These are phyloP conservation scores for Hippocampus mohnikei DNA, from an alignment of 2,113 vertebrate species.

Conservation along the genomic window DNA sequence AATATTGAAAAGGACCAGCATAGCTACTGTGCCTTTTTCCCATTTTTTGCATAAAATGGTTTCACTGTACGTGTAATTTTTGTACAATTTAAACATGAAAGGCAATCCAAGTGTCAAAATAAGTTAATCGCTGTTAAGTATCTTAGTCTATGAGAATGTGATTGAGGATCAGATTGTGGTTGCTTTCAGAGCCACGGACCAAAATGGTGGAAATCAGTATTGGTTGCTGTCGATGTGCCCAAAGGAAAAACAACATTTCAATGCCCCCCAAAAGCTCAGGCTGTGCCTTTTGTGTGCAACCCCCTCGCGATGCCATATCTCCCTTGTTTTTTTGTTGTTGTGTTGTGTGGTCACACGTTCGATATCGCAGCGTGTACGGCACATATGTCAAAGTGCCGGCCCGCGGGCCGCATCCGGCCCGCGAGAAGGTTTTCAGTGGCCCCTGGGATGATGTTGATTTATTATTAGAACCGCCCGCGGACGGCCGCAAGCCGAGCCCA, in stretches of 20 bases:
- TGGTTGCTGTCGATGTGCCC: slow-evolving; percentile 1
- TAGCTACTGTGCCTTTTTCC: too few relatives aligned
- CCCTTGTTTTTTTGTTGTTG: not conserved
- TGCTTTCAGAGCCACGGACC: not conserved
- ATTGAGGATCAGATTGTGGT: not conserved
- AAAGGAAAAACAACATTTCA: not conserved
- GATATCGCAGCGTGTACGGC: not conserved
- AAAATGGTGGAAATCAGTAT: not conserved
- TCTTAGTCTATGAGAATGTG: not conserved
- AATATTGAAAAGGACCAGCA: too few relatives aligned
- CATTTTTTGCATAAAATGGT: too few relatives aligned
- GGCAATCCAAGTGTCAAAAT: not conserved
- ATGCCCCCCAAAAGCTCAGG: not conserved
- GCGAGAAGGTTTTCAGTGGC: too few relatives aligned
- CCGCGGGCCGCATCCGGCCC: too few relatives aligned
- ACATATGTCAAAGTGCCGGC: too few relatives aligned
- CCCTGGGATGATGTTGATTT: too few relatives aligned
- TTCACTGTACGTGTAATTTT: not conserved
- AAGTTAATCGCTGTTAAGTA: not conserved
- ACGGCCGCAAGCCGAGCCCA: too few relatives aligned
- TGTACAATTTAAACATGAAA: too few relatives aligned
- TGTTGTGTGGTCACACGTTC: not conserved
- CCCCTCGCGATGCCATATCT: not conserved
- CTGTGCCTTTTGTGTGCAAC: not conserved
- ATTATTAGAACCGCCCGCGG: too few relatives aligned